Evolutionary conservation across 1,140 invertebrate genomes (phyloP).

Genomic region (Adelges cooleyi): DNA sequence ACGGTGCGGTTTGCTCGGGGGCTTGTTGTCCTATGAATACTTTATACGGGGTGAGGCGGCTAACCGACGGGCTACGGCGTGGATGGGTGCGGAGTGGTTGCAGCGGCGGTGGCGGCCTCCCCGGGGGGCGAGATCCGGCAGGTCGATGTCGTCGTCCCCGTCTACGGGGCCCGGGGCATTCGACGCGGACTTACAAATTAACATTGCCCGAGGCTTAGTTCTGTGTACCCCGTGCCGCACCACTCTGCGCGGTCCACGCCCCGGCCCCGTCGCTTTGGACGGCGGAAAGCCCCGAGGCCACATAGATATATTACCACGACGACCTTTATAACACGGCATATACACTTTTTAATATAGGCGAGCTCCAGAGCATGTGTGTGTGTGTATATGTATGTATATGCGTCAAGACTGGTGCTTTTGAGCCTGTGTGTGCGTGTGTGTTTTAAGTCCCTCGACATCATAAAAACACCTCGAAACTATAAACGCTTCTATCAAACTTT

Average conservation of each 20-base stretch:
- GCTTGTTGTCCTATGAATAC: slow-evolving; percentile 17
- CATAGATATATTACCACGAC: slow-evolving; percentile 25
- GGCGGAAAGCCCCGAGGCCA: neutral
- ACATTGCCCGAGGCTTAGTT: slow-evolving; percentile 3
- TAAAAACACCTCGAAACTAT: too few relatives aligned
- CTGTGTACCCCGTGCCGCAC: neutral
- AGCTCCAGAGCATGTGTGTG: too few relatives aligned
- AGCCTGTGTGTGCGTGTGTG: too few relatives aligned
- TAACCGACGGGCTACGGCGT: too few relatives aligned
- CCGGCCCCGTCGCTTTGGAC: neutral
- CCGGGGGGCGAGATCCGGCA: slow-evolving; percentile 25
- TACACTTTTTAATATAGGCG: too few relatives aligned
- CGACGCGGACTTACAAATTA: slow-evolving; percentile 28
- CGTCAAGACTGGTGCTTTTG: too few relatives aligned
- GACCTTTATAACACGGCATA: slow-evolving; percentile 8
- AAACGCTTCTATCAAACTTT: too few relatives aligned
- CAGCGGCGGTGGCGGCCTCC: neutral
- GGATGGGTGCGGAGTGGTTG: too few relatives aligned
- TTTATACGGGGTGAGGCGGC: slow-evolving; percentile 4
- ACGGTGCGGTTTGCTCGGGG: neutral
- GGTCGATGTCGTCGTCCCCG: slow-evolving; percentile 10
- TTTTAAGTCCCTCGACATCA: too few relatives aligned
- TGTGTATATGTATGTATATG: too few relatives aligned
- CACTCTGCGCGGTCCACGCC: too few relatives aligned
- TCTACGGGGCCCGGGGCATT: slow-evolving; percentile 15